Percentiles rank a stretch among this genome's conserved stretches.
Conservation (phyloP, 2,888 invertebrate species). For the Tipula confusa region DNA sequence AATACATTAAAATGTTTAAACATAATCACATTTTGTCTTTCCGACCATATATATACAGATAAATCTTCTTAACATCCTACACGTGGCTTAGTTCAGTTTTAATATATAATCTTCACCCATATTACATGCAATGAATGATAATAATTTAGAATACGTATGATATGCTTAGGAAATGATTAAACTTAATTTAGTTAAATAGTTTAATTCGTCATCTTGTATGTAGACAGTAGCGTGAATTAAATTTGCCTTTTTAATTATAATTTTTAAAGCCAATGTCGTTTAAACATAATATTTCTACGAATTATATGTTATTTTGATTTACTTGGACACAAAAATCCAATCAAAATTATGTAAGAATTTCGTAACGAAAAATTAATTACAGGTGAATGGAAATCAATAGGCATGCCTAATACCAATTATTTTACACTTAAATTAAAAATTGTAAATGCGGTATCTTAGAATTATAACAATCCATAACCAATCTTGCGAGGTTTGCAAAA, state of each 20-base stretch:
- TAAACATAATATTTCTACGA: neutral
- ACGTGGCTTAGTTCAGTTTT: too few relatives aligned
- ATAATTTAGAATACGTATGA: neutral
- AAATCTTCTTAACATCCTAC: too few relatives aligned
- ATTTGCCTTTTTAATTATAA: neutral
- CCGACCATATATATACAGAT: too few relatives aligned
- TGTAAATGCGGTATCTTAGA: neutral
- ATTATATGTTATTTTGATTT: too few relatives aligned
- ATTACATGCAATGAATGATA: neutral
- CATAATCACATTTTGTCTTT: too few relatives aligned
- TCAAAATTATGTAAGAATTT: neutral
- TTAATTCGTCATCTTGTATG: neutral
- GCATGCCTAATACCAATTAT: neutral
- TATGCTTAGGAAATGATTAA: neutral
- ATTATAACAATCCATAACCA: neutral
- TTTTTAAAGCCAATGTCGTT: neutral
- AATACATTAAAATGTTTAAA: too few relatives aligned
- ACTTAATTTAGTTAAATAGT: neutral
- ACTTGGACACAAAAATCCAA: too few relatives aligned
- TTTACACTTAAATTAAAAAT: neutral
- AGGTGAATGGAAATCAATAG: neutral
- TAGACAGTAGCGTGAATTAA: neutral
- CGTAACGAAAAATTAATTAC: neutral
- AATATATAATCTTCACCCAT: neutral
- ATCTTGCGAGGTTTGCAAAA: neutral